A percentile compares a stretch with the other conserved stretches of the same genome.
Evolutionary conservation across 2,797 vertebrate genomes (phyloP).

Genomic region (Rhincodon typus): DNA sequence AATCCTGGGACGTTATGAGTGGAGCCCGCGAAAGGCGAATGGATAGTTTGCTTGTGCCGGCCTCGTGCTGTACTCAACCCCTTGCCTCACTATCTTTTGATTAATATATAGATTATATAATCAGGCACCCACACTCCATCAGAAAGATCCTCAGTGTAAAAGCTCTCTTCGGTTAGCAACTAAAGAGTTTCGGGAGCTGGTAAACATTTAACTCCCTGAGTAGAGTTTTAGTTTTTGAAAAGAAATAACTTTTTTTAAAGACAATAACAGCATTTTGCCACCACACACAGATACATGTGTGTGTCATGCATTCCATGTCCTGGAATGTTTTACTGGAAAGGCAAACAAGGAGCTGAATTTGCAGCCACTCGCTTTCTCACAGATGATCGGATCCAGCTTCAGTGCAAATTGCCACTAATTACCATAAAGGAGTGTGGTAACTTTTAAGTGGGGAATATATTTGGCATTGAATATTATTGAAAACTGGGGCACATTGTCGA

Average conservation of each 20-base stretch:
- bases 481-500: background rate
- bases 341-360: background rate
- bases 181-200: background rate
- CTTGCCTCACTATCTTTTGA: background rate
- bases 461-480: background rate
- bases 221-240: background rate
- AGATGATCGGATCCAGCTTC: background rate
- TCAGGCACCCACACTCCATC: background rate
- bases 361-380: background rate
- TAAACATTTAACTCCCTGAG: background rate
- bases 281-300: background rate
- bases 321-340: background rate
- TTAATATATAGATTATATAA: background rate
- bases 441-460: background rate
- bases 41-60: conserved; percentile 45
- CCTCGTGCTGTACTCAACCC: background rate
- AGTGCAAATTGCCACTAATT: background rate
- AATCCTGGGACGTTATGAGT: conserved; percentile 78
- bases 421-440: background rate
- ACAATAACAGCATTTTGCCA: background rate
- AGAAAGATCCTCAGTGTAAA: background rate
- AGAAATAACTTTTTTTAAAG: background rate
- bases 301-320: background rate
- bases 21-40: conserved; percentile 58
- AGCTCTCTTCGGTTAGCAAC: background rate